Base-by-base conservation (phyloP, 1,140 invertebrate genomes). In the Archegozetes longisetosus region DNA sequence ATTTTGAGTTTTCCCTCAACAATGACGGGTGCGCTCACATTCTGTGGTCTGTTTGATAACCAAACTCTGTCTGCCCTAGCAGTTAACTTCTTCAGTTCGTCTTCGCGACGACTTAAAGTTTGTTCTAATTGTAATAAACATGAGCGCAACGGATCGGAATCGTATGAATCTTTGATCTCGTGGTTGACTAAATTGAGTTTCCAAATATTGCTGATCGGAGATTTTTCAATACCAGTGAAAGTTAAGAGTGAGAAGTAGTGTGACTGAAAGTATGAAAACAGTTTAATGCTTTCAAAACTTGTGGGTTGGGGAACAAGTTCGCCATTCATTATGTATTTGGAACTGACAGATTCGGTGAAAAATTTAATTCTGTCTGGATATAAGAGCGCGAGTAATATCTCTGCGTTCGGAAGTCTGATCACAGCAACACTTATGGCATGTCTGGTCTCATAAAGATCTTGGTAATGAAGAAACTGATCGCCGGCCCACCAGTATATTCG, bases 401-500 rank as follows among this genome's bases (percentile, higher is more conserved):
- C 53, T 6, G n/a, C 12, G 28, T 55, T 29, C 4, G 24, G 28
- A 12, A 55, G 53, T 25, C 4, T n/a, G 13, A 27, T 13, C 4
- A 26, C 13, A 9, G 23, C 4, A 20, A 55, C 27, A 55, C 25
- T 24, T 4, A 25, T 55, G 24, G 53, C 24, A 13, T 29, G 17
- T 12, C 25, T 9, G 25, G n/a, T 55, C 13, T 29, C 53, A n/a
- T 40, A 9, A 4, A 55, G 53, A 22, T 20, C 23, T 27, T 55
- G 53, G 20, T 55, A 55, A 6, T 9, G 4, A 13, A 55, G n/a
- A 55, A 55, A 55, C n/a, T 29, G n/a, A 20, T 26, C 25, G 24
- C 53, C 53, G 25, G 24, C 9, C 53, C 53, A 55, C 53, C 53
- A 55, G 20, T 55, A 55, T 3, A 55, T 26, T 9, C 32, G 32